These are phyloP conservation scores for Perognathus longimembris DNA, from an alignment of 2,113 vertebrate species.

Conservation along the genomic window DNA sequence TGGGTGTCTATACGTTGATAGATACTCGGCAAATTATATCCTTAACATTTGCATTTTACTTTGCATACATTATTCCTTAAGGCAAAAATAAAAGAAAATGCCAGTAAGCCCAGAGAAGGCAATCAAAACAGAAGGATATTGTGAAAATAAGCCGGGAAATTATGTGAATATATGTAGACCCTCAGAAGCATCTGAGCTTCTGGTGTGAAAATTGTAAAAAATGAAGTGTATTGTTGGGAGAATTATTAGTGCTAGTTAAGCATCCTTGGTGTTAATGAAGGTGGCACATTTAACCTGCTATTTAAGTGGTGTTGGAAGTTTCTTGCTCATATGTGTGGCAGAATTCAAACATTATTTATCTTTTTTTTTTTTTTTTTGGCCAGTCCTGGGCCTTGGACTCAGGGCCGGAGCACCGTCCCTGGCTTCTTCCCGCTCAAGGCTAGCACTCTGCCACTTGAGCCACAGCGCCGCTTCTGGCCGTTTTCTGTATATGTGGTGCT, in stretches of 20 bases:
- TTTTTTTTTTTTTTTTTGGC: no score
- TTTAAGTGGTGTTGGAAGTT: not conserved
- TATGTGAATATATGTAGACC: not conserved
- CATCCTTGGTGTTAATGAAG: not conserved
- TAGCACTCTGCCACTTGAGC: no score
- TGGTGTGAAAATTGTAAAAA: not conserved
- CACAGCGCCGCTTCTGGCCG: no score
- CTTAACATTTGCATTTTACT: not conserved
- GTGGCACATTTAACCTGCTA: not conserved
- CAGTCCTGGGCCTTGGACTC: no score
- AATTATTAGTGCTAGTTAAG: not conserved
- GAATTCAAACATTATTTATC: not conserved
- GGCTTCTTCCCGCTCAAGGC: no score
- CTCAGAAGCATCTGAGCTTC: not conserved
- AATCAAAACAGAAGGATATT: not conserved
- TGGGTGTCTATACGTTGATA: not conserved
- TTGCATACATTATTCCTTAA: not conserved
- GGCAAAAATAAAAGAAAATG: slow-evolving; percentile 4
- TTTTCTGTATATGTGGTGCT: no score
- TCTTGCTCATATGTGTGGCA: not conserved
- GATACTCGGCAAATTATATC: not conserved
- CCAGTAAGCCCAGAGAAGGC: not conserved
- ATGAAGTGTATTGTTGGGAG: not conserved
- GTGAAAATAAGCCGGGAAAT: not conserved
- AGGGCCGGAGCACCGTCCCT: no score